A percentile compares a stretch with the other conserved stretches of the same genome.
Evolutionary conservation across 2,113 vertebrate genomes (phyloP).

Genomic region (Ciconia stormi): DNA sequence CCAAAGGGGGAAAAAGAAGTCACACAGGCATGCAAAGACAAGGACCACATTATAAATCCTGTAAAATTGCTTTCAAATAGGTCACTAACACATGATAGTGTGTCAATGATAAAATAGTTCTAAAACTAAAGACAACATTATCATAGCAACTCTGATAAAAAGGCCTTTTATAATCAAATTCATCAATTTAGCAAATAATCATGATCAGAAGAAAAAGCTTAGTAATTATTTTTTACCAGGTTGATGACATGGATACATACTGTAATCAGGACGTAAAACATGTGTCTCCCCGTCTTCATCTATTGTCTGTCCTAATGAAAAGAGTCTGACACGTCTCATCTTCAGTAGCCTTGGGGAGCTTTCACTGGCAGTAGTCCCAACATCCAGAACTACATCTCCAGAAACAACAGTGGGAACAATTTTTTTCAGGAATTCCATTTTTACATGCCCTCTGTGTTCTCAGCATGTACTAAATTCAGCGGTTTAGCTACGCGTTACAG

Average conservation of each 20-base stretch:
- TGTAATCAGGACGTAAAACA: neutral
- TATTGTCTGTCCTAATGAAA: constrained; percentile 81
- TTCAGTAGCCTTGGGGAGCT: constrained; percentile 84
- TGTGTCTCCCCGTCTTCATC: constrained; percentile 67
- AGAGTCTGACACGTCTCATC: constrained; percentile 82
- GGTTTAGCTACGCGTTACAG: neutral
- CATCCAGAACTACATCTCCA: constrained; percentile 78
- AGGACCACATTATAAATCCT: neutral
- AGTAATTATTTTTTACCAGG: constrained; percentile 10
- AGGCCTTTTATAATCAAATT: neutral
- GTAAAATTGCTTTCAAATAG: neutral
- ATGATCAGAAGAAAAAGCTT: neutral
- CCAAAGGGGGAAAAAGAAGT: neutral
- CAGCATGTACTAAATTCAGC: neutral
- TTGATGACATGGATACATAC: constrained; percentile 1
- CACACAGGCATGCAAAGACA: neutral
- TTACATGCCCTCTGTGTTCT: neutral
- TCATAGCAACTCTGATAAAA: neutral
- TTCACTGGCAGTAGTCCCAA: constrained; percentile 62
- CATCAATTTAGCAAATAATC: neutral
- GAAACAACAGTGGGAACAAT: constrained; percentile 81
- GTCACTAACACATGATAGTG: neutral
- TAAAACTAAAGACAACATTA: neutral
- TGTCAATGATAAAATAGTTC: neutral
- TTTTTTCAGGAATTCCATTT: constrained; percentile 93